Evolutionary conservation across 2,888 invertebrate genomes (phyloP).

Genomic region (Pheosia gnoma): DNA sequence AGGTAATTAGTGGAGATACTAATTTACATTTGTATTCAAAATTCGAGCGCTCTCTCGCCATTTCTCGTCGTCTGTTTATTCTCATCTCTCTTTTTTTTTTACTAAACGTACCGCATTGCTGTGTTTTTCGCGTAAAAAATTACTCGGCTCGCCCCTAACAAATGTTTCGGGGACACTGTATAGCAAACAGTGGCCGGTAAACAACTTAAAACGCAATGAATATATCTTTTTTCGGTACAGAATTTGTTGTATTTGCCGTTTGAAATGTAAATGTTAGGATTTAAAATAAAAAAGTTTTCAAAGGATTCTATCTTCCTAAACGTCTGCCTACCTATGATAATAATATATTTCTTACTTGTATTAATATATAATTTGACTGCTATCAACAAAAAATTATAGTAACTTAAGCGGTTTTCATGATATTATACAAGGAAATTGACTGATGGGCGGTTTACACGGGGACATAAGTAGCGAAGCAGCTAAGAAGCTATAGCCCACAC

Average conservation of each 20-base stretch:
- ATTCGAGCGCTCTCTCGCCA: conserved; percentile 81
- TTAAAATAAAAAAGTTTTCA: background rate
- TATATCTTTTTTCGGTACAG: conserved; percentile 42
- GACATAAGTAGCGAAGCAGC: too few relatives aligned
- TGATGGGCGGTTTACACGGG: too few relatives aligned
- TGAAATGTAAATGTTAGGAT: background rate
- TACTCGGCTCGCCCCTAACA: conserved; percentile 73
- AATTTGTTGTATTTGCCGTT: background rate
- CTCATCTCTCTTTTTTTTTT: conserved; percentile 77
- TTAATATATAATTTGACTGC: too few relatives aligned
- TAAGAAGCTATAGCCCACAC: too few relatives aligned
- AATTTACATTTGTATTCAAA: conserved; percentile 86
- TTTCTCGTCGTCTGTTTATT: conserved; percentile 83
- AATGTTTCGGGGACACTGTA: conserved; percentile 72
- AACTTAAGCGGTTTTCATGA: too few relatives aligned
- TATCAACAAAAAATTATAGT: too few relatives aligned
- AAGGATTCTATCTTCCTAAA: too few relatives aligned
- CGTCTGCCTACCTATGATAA: too few relatives aligned
- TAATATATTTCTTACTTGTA: too few relatives aligned
- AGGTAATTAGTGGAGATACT: conserved; percentile 84
- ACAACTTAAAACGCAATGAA: conserved; percentile 66
- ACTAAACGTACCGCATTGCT: conserved; percentile 80
- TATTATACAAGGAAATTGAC: too few relatives aligned
- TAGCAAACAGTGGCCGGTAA: conserved; percentile 64
- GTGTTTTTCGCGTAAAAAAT: conserved; percentile 81